These are phyloP conservation scores for Progne subis DNA, from an alignment of 2,113 vertebrate genomes.

Conservation along the genomic window DNA sequence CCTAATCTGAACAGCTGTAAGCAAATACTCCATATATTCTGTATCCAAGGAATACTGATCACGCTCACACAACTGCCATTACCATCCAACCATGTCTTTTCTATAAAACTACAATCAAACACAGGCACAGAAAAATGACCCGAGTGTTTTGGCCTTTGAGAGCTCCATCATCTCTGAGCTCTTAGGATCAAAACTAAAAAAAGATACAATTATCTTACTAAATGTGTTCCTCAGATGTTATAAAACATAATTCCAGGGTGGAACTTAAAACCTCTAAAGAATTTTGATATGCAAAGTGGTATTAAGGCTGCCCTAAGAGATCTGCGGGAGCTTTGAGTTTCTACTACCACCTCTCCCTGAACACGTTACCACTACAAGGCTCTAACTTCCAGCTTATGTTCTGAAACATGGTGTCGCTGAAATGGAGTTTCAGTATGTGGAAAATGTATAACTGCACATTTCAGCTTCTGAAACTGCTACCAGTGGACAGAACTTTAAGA, in stretches of 20 bases:
- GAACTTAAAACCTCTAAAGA: conserved; percentile 2
- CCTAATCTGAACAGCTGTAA: not conserved
- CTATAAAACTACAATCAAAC: not conserved
- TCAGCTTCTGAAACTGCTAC: not conserved
- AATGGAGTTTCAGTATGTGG: not conserved
- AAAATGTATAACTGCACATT: not conserved
- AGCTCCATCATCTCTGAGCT: not conserved
- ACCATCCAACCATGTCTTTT: conserved; percentile 2
- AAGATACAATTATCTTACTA: conserved; percentile 9
- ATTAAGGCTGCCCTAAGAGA: not conserved
- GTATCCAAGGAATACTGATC: not conserved
- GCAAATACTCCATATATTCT: not conserved
- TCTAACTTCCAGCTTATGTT: not conserved
- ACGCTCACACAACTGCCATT: not conserved
- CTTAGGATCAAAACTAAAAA: not conserved
- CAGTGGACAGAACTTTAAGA: not conserved
- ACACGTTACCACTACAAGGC: not conserved
- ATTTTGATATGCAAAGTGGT: not conserved
- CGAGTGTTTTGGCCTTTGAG: not conserved
- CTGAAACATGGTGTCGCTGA: not conserved
- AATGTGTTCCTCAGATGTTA: not conserved
- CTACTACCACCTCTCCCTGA: not conserved
- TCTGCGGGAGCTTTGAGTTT: not conserved
- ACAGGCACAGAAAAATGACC: not conserved
- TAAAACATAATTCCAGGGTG: not conserved